Evolutionary conservation across 2,113 vertebrate species (phyloP), one percentile per base, ranked within the genome.

Genomic region (Fulmarus glacialis): DNA sequence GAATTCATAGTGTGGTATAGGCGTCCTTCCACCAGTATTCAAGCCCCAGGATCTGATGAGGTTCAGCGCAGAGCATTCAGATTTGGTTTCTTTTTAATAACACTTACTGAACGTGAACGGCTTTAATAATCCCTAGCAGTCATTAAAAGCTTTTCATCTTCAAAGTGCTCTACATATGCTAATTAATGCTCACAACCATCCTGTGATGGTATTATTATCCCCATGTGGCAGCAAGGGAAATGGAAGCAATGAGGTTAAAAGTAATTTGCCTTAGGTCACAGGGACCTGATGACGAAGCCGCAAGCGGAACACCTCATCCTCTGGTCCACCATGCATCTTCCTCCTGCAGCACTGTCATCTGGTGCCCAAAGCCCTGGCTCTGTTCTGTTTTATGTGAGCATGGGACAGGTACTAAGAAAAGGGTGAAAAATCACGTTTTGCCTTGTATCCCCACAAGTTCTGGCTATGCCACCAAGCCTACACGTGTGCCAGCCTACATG

Each of bases 111-210:
- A 89, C 7, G 10, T 74, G 93, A 94, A 78, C 62, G 22, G n/a
- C 29, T 90, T 83, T 97, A 96, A 93, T 94, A 92, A 93, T 96
- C 83, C 93, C 55, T 83, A 91, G 81, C 82, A 96, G 91, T 90
- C 91, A 92, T 96, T 97, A 95, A 93, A 91, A 95, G 64, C 66
- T 96, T 96, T 96, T 95, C 62, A 96, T 96, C 95, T 97, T 97
- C 95, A 94, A 97, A 96, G 92, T 89, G 63, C 91, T 96, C 84
- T 93, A 94, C 85, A 86, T 91, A 92, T 85, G 89, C 90, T 97
- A 97, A 97, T 97, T 96, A 96, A 96, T 95, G 66, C 94, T 97
- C 93, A 88, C 83, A 96, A 83, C 84, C 56, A 15, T 88, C 81
- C 78, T 78, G 62, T 59, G 74, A 87, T 94, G 85, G 36, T 83